These are phyloP conservation scores for Corythaeola cristata DNA, from an alignment of 2,113 vertebrate genomes.

Conservation along the genomic window DNA sequence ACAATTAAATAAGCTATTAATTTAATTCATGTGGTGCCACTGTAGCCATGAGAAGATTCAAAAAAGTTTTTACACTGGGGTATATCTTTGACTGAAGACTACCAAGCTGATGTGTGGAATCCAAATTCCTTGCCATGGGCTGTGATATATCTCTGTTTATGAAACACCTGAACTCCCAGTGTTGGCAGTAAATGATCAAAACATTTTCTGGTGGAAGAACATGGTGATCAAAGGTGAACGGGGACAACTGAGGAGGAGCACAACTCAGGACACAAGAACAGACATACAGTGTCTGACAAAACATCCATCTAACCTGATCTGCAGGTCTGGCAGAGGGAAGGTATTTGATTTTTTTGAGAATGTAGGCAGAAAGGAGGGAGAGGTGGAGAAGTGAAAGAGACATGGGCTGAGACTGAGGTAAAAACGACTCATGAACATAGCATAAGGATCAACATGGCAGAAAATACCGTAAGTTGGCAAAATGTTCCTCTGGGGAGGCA, in stretches of 20 bases:
- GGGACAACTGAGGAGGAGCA: background rate
- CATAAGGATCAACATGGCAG: background rate
- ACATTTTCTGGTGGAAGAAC: background rate
- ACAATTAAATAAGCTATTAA: background rate
- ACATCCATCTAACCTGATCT: background rate
- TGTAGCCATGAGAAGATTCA: background rate
- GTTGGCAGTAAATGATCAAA: background rate
- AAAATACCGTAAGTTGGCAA: background rate
- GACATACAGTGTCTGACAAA: background rate
- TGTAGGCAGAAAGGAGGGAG: background rate
- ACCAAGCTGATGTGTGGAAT: fast-evolving
- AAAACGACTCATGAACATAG: background rate
- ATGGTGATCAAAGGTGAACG: background rate
- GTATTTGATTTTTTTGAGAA: background rate
- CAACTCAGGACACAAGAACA: background rate
- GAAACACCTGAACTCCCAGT: background rate
- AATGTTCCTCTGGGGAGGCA: background rate
- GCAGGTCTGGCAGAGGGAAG: background rate
- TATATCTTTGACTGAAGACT: background rate
- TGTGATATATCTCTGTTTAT: background rate
- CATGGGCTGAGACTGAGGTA: background rate
- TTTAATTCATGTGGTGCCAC: background rate
- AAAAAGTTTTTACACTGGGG: background rate
- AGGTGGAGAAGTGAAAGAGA: background rate
- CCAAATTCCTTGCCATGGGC: background rate